phyloP scores from a whole-genome alignment of 2,888 invertebrate genomes.

The Drosophila picticornis region DNA sequence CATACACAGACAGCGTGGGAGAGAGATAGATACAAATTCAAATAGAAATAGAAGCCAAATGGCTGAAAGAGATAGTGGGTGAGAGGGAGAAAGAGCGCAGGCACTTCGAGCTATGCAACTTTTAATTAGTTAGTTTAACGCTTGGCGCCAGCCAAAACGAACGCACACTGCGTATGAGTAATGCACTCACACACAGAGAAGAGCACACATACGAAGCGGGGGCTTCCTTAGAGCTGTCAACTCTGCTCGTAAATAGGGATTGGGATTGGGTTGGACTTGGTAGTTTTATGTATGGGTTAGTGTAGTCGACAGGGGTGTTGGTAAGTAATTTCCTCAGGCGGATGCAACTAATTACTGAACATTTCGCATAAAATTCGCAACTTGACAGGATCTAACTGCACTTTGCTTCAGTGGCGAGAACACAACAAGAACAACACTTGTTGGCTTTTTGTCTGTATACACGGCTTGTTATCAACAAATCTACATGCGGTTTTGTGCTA shows the following conservation, averaged over 20 bases:
- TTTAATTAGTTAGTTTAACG: conserved; percentile 80
- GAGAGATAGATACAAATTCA: neutral
- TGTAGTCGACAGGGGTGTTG: conserved; percentile 47
- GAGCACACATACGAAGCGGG: conserved; percentile 27
- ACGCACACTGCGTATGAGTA: conserved; percentile 68
- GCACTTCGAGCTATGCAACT: conserved; percentile 57
- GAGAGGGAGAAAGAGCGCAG: conserved; percentile 7
- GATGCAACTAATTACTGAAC: conserved; percentile 82
- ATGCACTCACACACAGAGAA: conserved; percentile 33
- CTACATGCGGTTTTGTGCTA: conserved; percentile 76
- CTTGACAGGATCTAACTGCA: conserved; percentile 77
- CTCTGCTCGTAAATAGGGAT: conserved; percentile 34
- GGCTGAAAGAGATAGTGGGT: conserved; percentile 15
- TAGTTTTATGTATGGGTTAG: conserved; percentile 18
- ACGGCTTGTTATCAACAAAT: conserved; percentile 74
- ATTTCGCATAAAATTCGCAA: conserved; percentile 78
- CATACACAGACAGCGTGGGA: conserved; percentile 10
- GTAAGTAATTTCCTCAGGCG: conserved; percentile 78
- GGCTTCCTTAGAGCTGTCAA: conserved; percentile 63
- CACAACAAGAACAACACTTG: conserved; percentile 43
- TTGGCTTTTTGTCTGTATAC: conserved; percentile 30
- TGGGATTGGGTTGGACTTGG: conserved; percentile 8
- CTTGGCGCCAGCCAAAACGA: conserved; percentile 62
- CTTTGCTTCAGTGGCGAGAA: conserved; percentile 32
- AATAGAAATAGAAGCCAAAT: conserved; percentile 7